These are phyloP conservation scores for Corythornis leucogaster DNA, from an alignment of 2,797 vertebrate genomes.

Conservation along the genomic window DNA sequence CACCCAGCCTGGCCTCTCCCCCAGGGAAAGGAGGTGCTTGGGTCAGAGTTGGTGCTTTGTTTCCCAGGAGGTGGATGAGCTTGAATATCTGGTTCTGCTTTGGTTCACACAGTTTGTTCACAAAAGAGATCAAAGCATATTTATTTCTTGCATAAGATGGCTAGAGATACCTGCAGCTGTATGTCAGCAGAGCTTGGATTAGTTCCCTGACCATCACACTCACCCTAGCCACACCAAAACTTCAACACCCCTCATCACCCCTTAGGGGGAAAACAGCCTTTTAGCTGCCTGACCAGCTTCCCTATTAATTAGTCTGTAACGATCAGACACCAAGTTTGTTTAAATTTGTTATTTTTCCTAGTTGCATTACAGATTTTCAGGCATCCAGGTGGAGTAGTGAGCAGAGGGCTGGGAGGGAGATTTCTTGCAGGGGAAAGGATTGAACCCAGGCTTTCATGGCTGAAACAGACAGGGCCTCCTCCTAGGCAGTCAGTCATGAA, in stretches of 20 bases:
- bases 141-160: background rate
- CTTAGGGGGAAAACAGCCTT: background rate
- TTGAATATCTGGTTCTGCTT: constrained; percentile 17
- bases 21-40: accelerated
- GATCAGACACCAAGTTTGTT: background rate
- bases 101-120: background rate
- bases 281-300: background rate
- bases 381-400: no score
- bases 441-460: background rate
- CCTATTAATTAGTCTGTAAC: background rate
- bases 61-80: background rate
- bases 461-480: background rate
- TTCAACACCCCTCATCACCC: accelerated
- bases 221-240: background rate
- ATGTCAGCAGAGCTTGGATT: background rate
- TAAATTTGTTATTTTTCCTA: background rate
- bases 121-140: background rate
- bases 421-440: background rate
- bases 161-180: background rate
- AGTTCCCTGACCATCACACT: accelerated
- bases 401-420: background rate
- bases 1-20: background rate
- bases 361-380: background rate
- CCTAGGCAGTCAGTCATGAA: background rate
- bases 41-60: background rate